These are phyloP conservation scores for Drosophila austrosaltans DNA, from an alignment of 2,888 invertebrate genomes.

Conservation along the genomic window DNA sequence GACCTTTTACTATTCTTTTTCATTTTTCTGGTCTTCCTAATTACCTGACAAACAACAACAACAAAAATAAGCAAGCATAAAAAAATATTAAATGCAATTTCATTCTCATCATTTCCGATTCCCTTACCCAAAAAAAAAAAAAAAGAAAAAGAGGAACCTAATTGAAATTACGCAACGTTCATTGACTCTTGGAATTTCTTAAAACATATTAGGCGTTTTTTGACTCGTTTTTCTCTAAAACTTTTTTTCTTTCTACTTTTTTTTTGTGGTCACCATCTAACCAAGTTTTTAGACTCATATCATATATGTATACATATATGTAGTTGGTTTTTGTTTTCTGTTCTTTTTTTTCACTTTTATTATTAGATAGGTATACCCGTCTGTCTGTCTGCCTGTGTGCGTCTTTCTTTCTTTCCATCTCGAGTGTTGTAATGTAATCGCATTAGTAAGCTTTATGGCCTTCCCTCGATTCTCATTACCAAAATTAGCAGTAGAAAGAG, in stretches of 20 bases:
- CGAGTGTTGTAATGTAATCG: slow-evolving; percentile 73
- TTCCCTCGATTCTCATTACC: slow-evolving; percentile 35
- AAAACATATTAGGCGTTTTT: slow-evolving; percentile 26
- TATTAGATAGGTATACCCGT: slow-evolving; percentile 51
- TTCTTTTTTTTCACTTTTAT: slow-evolving; percentile 68
- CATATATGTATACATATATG: slow-evolving; percentile 5
- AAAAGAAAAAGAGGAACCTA: slow-evolving; percentile 52
- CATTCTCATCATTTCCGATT: slow-evolving; percentile 70
- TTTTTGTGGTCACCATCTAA: slow-evolving; percentile 31
- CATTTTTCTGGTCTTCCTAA: slow-evolving; percentile 43
- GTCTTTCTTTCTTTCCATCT: neutral
- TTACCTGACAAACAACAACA: slow-evolving; percentile 32
- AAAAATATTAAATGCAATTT: slow-evolving; percentile 71
- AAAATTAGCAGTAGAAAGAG: slow-evolving; percentile 47
- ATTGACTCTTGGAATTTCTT: slow-evolving; percentile 70
- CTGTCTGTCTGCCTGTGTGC: slow-evolving; percentile 46
- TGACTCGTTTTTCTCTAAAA: no score
- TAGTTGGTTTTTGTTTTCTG: slow-evolving; percentile 10
- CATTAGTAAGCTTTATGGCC: slow-evolving; percentile 69
- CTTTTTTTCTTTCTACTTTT: slow-evolving; percentile 8
- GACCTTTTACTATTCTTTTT: slow-evolving; percentile 48
- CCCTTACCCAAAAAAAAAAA: slow-evolving; percentile 31
- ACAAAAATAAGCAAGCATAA: slow-evolving; percentile 18
- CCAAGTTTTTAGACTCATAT: slow-evolving; percentile 16
- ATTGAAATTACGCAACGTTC: slow-evolving; percentile 79